phyloP scores from a whole-genome alignment of 2,113 vertebrate species.

The Microcebus lehilahytsara region DNA sequence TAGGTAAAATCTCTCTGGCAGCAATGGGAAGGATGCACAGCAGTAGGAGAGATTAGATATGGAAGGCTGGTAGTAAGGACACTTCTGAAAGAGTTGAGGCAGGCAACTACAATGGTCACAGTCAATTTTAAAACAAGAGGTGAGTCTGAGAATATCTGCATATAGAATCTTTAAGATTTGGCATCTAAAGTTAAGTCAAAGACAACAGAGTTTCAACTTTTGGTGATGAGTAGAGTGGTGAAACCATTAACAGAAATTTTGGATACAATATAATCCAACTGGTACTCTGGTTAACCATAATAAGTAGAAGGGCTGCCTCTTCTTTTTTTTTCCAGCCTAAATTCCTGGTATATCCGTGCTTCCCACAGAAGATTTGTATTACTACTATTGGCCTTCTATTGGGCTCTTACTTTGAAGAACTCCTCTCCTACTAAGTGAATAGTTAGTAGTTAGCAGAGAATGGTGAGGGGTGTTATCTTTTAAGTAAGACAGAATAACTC shows the following conservation, averaged over 20 bases:
- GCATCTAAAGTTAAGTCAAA: background rate
- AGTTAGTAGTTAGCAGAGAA: background rate
- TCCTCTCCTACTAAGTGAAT: background rate
- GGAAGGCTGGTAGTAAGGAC: background rate
- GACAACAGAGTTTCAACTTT: background rate
- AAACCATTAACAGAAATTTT: background rate
- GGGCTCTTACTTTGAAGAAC: conserved; percentile 21
- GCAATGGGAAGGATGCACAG: background rate
- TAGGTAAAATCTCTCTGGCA: background rate
- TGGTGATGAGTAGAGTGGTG: background rate
- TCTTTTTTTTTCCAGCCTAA: background rate
- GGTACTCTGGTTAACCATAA: background rate
- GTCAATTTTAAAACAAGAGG: background rate
- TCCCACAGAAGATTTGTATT: background rate
- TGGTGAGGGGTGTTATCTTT: background rate
- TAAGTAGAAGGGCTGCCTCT: background rate
- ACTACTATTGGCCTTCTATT: background rate
- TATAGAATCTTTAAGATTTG: background rate
- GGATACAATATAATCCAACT: background rate
- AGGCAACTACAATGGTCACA: background rate
- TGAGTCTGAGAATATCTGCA: background rate
- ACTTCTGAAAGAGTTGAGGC: background rate
- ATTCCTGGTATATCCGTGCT: background rate
- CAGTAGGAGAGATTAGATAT: background rate
- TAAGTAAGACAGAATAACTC: conserved; percentile 2